A percentile compares a stretch with the other conserved stretches of the same genome.
Evolutionary conservation across 2,888 invertebrate species (phyloP).

Genomic region (Lobophora halterata): DNA sequence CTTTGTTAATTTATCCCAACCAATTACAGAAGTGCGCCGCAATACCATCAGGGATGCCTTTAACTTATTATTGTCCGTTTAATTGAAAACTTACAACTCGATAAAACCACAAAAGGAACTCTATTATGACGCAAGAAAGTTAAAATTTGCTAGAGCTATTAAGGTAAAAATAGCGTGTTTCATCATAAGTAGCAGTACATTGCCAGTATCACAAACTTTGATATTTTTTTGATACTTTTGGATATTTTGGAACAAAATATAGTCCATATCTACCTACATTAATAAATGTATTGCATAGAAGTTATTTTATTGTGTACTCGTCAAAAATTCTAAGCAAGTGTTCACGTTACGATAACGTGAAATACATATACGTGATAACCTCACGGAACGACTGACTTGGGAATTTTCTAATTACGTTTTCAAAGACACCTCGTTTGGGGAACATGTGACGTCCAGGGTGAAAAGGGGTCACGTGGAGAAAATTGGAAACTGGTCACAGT

Average conservation of each 20-base stretch:
- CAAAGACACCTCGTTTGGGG: conserved; percentile 79
- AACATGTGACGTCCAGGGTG: conserved; percentile 72
- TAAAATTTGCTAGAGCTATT: too few relatives aligned
- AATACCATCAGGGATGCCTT: conserved; percentile 53
- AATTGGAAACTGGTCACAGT: conserved; percentile 60
- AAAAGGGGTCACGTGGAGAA: conserved; percentile 78
- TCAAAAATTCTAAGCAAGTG: too few relatives aligned
- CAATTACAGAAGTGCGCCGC: conserved; percentile 71
- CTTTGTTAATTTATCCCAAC: conserved; percentile 76
- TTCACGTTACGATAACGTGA: conserved; percentile 4
- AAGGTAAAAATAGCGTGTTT: too few relatives aligned
- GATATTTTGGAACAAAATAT: too few relatives aligned
- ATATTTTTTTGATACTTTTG: too few relatives aligned
- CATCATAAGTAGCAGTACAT: too few relatives aligned
- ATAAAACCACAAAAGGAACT: too few relatives aligned
- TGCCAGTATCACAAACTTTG: too few relatives aligned
- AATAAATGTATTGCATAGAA: too few relatives aligned
- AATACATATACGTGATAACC: conserved; percentile 20
- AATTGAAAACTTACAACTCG: conserved; percentile 41
- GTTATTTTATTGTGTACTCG: too few relatives aligned
- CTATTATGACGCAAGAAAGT: too few relatives aligned
- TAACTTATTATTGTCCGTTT: conserved; percentile 56
- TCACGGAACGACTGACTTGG: conserved; percentile 61
- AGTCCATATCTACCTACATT: too few relatives aligned
- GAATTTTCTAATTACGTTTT: conserved; percentile 81